Evolutionary conservation across 2,888 invertebrate genomes (phyloP).

Genomic region (Epirrhoe tristata): DNA sequence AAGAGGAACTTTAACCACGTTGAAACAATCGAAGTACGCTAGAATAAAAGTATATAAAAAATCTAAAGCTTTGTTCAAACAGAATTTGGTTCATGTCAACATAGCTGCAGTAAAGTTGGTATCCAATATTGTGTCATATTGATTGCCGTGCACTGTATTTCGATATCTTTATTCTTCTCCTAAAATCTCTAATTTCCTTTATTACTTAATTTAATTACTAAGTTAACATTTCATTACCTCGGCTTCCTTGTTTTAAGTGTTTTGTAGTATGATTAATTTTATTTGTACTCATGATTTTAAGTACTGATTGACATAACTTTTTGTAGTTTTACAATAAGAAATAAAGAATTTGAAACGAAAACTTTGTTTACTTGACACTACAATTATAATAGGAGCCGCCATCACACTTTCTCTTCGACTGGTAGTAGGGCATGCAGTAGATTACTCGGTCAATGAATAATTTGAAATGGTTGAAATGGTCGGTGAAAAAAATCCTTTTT

Average conservation of each 20-base stretch:
- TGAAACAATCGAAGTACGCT: too few species aligned
- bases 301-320: slow-evolving; percentile 61
- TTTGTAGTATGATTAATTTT: slow-evolving; percentile 55
- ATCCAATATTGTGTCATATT: background rate
- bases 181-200: slow-evolving; percentile 36
- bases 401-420: too few species aligned
- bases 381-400: too few species aligned
- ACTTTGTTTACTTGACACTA: too few species aligned
- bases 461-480: too few species aligned
- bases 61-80: background rate
- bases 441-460: too few species aligned
- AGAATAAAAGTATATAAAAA: background rate
- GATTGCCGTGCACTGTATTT: slow-evolving; percentile 19
- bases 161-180: slow-evolving; percentile 34
- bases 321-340: slow-evolving; percentile 67
- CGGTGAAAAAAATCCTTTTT: too few species aligned
- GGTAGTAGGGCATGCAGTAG: too few species aligned
- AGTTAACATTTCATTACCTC: slow-evolving; percentile 74
- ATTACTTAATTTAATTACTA: slow-evolving; percentile 31
- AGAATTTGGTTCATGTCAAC: background rate
- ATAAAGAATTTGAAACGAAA: slow-evolving; percentile 57
- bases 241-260: slow-evolving; percentile 70
- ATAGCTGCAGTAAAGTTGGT: background rate
- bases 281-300: slow-evolving; percentile 63
- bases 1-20: too few species aligned